phyloP scores from a whole-genome alignment of 2,888 invertebrate genomes.

The Dinocampus coccinellae region DNA sequence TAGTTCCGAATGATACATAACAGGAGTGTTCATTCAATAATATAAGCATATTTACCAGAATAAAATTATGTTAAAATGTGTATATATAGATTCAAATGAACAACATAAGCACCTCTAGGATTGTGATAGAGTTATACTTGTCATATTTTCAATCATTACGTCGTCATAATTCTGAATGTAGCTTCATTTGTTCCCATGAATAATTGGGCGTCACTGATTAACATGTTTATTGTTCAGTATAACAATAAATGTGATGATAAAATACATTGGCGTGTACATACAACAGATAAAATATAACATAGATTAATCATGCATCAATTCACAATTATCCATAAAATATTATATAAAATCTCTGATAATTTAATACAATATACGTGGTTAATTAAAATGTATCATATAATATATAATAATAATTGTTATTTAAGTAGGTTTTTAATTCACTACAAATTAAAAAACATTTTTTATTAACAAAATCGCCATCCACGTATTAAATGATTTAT shows the following conservation, averaged over 20 bases:
- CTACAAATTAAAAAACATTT: not conserved
- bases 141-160: not conserved
- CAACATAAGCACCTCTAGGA: not conserved
- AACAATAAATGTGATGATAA: not conserved
- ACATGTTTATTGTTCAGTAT: not conserved
- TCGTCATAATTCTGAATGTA: not conserved
- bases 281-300: not conserved
- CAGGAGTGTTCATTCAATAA: constrained; percentile 31
- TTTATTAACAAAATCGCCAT: not conserved
- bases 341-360: too few relatives aligned
- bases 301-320: not conserved
- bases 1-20: constrained; percentile 20
- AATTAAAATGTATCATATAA: not conserved
- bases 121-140: not conserved
- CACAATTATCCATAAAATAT: not conserved
- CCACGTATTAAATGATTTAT: not conserved
- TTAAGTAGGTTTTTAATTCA: not conserved
- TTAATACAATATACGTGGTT: not conserved
- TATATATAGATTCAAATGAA: not conserved
- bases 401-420: not conserved
- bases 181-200: not conserved
- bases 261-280: not conserved
- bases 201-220: not conserved
- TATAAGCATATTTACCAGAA: constrained; percentile 9
- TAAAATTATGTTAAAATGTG: not conserved